A percentile compares a stretch with the other conserved stretches of the same genome.
Evolutionary conservation across 2,113 vertebrate species (phyloP).

Genomic region (Phyllopteryx taeniolatus): DNA sequence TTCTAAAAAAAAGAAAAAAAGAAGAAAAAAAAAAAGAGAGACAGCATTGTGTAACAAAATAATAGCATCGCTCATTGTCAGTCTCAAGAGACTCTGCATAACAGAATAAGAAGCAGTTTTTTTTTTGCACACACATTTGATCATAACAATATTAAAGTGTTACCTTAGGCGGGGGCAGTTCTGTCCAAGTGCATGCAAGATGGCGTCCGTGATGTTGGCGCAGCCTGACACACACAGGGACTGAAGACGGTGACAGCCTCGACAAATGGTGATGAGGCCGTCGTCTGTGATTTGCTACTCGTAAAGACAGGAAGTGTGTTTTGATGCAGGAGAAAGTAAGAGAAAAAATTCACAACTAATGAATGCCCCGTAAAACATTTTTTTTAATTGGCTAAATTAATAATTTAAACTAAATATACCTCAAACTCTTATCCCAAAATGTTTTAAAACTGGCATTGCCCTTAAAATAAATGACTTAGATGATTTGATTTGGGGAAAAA

Average conservation of each 20-base stretch:
- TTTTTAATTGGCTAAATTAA: not conserved
- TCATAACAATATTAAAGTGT: conserved; percentile 15
- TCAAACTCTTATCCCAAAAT: no score
- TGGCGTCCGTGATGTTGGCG: conserved; percentile 95
- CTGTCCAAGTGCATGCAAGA: conserved; percentile 93
- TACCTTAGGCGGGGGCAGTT: conserved; percentile 95
- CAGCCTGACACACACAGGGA: conserved; percentile 97
- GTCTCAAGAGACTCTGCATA: not conserved
- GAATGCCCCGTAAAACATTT: no score
- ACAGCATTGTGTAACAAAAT: not conserved
- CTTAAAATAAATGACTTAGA: no score
- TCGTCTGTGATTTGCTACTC: conserved; percentile 98
- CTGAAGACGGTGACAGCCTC: conserved; percentile 94
- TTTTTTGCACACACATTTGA: not conserved
- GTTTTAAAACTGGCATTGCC: not conserved
- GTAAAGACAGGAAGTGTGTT: conserved; percentile 3
- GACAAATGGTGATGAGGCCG: conserved; percentile 96
- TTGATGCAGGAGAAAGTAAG: not conserved
- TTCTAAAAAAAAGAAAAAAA: conserved; percentile 74
- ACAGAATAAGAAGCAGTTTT: not conserved
- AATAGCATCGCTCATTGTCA: not conserved
- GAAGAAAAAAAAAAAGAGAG: conserved; percentile 1
- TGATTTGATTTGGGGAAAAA: no score
- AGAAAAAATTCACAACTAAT: not conserved
- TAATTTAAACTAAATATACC: not conserved